Base-by-base conservation (phyloP, 92 coral and sea anemone species). In the Palythoa grandis region DNA sequence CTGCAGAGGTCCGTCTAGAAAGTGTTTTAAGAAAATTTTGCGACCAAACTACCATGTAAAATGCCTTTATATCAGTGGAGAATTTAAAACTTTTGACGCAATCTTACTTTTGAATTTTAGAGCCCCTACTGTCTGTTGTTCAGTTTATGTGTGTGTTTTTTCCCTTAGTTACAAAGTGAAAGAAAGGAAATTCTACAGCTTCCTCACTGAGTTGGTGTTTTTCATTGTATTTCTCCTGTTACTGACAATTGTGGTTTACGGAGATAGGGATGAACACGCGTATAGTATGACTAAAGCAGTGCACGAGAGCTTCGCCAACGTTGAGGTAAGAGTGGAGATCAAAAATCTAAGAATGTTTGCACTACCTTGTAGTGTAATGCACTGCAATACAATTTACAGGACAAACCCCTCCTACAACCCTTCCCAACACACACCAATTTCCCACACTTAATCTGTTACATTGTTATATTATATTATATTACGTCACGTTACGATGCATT, bases 221-320 rank as follows among this genome's bases (percentile, higher is more conserved):
- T 75, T 75, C 66, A 20, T 75, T 25, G 5, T 75, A 25, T 75
- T 75, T 29, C 11, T 75, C 11, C 39, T 75, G 19, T 12, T 52
- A 22, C n/a, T 75, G n/a, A 75, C 50, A 65, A 29, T 75, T 37
- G 79, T 75, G 63, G 58, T 25, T 25, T 75, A 75, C 58, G 79
- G 79, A 52, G 79, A 75, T 75, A 48, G 79, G 79, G 52, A 29
- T 52, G 79, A 50, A 39, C 63, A 75, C 52, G 79, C 79, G 14
- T 52, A 75, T 22, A 52, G 79, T 48, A 75, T 75, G 79, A 75
- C 65, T 56, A 20, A 75, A 56, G 37, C 65, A 10, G n/a, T 75
- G n/a, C 79, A 50, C 16, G 58, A 75, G 4, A 75, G 61, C 65
- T 75, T 75, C 39, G 14, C 61, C 2, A n/a, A 56, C 9, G 22